Evolutionary conservation across 1,140 invertebrate species (phyloP).

Genomic region (Pantala flavescens): DNA sequence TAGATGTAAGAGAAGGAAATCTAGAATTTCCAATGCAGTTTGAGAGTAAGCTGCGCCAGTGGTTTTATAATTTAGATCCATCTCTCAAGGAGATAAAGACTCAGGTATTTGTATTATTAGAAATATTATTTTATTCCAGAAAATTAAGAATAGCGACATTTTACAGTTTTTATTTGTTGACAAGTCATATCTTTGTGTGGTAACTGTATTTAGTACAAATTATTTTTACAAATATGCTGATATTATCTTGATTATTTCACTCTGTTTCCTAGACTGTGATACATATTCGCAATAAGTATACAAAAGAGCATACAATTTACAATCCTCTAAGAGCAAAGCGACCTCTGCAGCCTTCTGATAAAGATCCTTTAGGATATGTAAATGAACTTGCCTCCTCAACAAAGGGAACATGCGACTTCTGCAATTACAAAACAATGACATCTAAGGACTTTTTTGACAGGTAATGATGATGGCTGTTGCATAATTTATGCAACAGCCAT

Average conservation of each 20-base stretch:
- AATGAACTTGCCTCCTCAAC: slow-evolving; percentile 11
- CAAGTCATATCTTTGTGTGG: too few relatives aligned
- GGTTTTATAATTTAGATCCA: background rate
- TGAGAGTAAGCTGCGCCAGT: background rate
- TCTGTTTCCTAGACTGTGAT: background rate
- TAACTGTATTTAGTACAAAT: too few relatives aligned
- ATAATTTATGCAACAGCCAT: background rate
- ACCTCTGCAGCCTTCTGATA: background rate
- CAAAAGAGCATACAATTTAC: slow-evolving; percentile 18
- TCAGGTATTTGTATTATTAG: too few relatives aligned
- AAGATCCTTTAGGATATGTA: background rate
- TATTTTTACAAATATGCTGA: too few relatives aligned
- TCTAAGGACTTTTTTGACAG: slow-evolving; percentile 17
- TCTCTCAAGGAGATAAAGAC: too few relatives aligned
- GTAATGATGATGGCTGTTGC: background rate
- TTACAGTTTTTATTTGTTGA: too few relatives aligned
- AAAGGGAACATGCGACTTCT: slow-evolving; percentile 17
- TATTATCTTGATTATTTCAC: background rate
- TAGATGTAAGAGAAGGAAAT: slow-evolving; percentile 15
- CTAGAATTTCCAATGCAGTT: slow-evolving; percentile 2
- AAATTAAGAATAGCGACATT: too few relatives aligned
- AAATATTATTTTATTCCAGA: too few relatives aligned
- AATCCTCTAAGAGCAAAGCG: slow-evolving; percentile 19
- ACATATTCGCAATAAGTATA: slow-evolving; percentile 16
- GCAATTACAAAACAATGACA: slow-evolving; percentile 18